Base-by-base conservation (phyloP, 2,888 invertebrate species). In the Lochmaea capreae region DNA sequence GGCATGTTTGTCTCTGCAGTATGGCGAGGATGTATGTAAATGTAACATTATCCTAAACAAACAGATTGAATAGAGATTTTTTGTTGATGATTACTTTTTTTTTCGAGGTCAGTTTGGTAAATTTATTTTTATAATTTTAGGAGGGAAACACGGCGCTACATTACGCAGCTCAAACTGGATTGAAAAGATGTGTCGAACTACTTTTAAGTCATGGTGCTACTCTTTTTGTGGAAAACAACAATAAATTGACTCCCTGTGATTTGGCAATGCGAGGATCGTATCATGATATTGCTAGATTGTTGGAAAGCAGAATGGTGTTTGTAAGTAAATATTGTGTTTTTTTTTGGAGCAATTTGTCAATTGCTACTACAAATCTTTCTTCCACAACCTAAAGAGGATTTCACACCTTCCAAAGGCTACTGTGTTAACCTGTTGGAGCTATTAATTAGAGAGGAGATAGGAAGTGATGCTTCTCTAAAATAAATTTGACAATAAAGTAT, bases 291-390 rank as follows among this genome's bases (percentile, higher is more conserved):
- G 92, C 92, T 16, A 87, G 90, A 52, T 89, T 90, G 76, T 85
- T 93, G 52, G 92, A 93, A 85, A 91, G 91, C 65, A 89, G 90
- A 79, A 92, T 92, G 92, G 91, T 93, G 71, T 92, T 92, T 85
- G 90, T 90, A 85, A 89, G 89, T 88, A 75, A 3, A 16, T 9
- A 16, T 54, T 18, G 14, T 46, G 14, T 3, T 22, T 1, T 33
- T 33, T 33, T 8, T 33, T 33, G 8, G 8, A 8, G 33, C 8
- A 33, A 8, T 0, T 33, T 33, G 8, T 33, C 5, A 6, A 4
- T 33, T 5, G 3, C 5, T 33, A 26, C 26, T 26, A 26, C 3
- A 26, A 1, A 26, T 26, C 3, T 26, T 26, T 26, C 26, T 26
- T 26, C 26, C 3, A 26, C 2, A 26, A 26, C 26, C 26, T 26